phyloP scores from a whole-genome alignment of 2,113 vertebrate genomes.

The Pteropus alecto region DNA sequence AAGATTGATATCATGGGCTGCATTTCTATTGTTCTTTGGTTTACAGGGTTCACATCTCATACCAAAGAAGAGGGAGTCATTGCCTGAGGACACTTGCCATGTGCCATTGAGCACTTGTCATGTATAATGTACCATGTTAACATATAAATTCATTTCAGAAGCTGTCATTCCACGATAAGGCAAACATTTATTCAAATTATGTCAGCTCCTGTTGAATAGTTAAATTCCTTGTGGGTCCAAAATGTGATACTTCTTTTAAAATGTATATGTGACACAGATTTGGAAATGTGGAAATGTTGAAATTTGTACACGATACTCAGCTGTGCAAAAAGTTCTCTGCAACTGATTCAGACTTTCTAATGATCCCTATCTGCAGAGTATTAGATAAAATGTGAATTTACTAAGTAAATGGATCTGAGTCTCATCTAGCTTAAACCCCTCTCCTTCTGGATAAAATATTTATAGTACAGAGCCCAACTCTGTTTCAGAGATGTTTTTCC shows the following conservation, averaged over 20 bases:
- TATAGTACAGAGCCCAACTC: not conserved
- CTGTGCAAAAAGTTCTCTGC: slow-evolving; percentile 4
- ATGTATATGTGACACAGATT: not conserved
- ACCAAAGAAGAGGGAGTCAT: not conserved
- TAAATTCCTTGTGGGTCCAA: slow-evolving; percentile 20
- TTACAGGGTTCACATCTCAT: not conserved
- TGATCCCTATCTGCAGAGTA: not conserved
- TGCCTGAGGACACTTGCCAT: not conserved
- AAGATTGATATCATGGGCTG: not conserved
- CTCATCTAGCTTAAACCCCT: not conserved
- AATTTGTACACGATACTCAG: not conserved
- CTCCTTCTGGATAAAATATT: not conserved
- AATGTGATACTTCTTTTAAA: slow-evolving; percentile 18
- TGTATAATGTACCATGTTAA: not conserved
- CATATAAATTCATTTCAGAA: slow-evolving; percentile 20
- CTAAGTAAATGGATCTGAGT: not conserved
- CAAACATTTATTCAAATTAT: slow-evolving; percentile 24
- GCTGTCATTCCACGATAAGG: not conserved
- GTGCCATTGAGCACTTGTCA: not conserved
- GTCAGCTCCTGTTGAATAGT: not conserved
- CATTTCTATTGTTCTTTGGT: not conserved
- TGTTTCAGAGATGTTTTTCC: not conserved
- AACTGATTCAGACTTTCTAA: not conserved
- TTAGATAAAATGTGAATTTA: not conserved
- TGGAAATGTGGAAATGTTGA: not conserved